Conservation (phyloP, 2,797 vertebrate species). For the Crossoptilon crossoptilon region DNA sequence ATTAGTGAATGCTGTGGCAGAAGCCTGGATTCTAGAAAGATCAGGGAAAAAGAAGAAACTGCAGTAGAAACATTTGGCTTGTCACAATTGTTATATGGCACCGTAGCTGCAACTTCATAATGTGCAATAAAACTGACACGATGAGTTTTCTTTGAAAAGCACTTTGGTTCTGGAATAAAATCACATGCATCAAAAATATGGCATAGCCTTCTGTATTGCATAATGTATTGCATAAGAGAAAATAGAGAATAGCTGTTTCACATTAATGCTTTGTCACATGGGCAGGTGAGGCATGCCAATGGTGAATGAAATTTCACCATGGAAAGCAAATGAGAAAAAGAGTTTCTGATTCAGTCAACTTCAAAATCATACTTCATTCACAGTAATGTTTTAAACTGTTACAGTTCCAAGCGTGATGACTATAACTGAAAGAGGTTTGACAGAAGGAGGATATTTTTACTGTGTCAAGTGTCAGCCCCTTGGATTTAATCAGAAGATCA, state of each 20-base stretch:
- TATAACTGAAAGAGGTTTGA: constrained; percentile 24
- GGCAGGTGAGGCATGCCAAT: constrained; percentile 47
- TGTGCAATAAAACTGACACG: constrained; percentile 12
- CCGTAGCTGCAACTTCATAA: neutral
- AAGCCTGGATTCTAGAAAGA: neutral
- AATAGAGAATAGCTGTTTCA: constrained; percentile 60
- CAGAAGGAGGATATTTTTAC: constrained; percentile 12
- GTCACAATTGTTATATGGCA: neutral
- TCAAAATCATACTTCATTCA: constrained; percentile 49
- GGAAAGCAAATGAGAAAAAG: constrained; percentile 48
- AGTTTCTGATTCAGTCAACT: constrained; percentile 9
- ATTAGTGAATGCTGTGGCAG: neutral
- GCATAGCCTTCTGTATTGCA: constrained; percentile 53
- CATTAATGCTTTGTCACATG: constrained; percentile 63
- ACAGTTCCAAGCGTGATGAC: constrained; percentile 4
- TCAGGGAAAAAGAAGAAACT: neutral
- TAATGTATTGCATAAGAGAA: constrained; percentile 66
- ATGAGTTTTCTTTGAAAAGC: constrained; percentile 29
- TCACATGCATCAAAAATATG: constrained; percentile 49
- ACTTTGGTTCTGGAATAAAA: constrained; percentile 49
- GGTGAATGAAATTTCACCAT: constrained; percentile 51
- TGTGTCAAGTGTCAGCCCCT: constrained; percentile 25
- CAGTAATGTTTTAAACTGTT: neutral
- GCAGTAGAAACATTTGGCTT: neutral
- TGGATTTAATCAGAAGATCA: neutral